Percentiles rank a stretch among this genome's conserved stretches.
phyloP scores from a whole-genome alignment of 1,140 invertebrate genomes.

The Helicoverpa zea region DNA sequence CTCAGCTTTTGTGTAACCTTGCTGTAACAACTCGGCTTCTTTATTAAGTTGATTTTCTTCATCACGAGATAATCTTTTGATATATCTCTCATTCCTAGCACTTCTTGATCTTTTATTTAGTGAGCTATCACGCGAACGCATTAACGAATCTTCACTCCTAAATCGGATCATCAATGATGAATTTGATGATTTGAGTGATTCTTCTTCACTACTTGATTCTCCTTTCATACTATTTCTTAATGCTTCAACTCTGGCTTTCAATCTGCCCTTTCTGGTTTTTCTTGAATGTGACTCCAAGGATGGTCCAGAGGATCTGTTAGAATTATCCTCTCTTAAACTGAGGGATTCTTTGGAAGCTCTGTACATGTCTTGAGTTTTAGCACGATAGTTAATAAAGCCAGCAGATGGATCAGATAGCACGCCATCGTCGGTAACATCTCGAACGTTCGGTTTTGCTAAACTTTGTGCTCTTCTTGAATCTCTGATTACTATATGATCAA shows the following conservation, averaged over 20 bases:
- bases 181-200: constrained; percentile 88
- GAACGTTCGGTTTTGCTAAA: constrained; percentile 76
- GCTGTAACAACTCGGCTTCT: constrained; percentile 86
- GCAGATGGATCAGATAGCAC: constrained; percentile 86
- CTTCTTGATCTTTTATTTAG: constrained; percentile 86
- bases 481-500: constrained; percentile 87
- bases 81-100: constrained; percentile 92
- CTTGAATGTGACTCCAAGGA: constrained; percentile 86
- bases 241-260: constrained; percentile 90
- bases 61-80: constrained; percentile 91
- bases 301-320: constrained; percentile 78
- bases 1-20: constrained; percentile 84
- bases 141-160: constrained; percentile 90
- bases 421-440: constrained; percentile 85
- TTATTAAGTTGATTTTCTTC: constrained; percentile 88
- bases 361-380: constrained; percentile 74
- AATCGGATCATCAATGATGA: constrained; percentile 89
- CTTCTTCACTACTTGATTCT: constrained; percentile 92
- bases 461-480: constrained; percentile 83
- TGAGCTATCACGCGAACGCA: constrained; percentile 87
- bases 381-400: constrained; percentile 83
- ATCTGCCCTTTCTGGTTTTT: constrained; percentile 87
- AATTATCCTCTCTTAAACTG: constrained; percentile 75
- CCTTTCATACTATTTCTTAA: constrained; percentile 88
- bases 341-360: constrained; percentile 76